Evolutionary conservation across 2,113 vertebrate genomes (phyloP).

Genomic region (Patagioenas fasciata): DNA sequence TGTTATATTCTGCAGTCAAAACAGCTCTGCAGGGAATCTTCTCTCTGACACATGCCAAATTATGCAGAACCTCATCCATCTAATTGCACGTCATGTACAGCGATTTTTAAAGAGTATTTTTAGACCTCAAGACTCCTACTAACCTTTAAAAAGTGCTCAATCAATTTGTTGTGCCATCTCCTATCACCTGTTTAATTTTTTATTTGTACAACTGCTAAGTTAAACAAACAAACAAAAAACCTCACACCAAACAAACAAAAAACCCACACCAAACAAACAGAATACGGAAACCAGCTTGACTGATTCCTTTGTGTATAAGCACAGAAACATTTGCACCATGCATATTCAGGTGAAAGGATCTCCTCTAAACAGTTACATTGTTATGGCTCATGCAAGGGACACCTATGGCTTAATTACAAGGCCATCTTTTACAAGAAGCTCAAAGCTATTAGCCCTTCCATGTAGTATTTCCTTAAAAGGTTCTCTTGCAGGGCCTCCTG

Average conservation of each 20-base stretch:
- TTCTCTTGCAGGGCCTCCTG: neutral
- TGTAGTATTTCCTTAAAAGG: neutral
- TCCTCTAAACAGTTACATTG: rapidly evolving
- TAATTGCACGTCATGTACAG: slow-evolving; percentile 44
- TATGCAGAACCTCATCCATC: slow-evolving; percentile 33
- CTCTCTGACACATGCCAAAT: slow-evolving; percentile 32
- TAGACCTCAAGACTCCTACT: neutral
- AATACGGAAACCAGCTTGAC: no score
- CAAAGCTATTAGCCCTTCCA: neutral
- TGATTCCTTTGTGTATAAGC: neutral
- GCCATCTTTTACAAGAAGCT: neutral
- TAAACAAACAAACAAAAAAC: neutral
- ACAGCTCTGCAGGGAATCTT: slow-evolving; percentile 3
- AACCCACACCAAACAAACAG: neutral
- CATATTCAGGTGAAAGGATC: neutral
- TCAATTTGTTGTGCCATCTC: neutral
- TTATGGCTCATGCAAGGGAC: neutral
- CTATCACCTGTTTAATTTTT: neutral
- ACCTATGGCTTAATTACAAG: neutral
- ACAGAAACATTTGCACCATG: neutral
- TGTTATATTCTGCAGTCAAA: slow-evolving; percentile 30
- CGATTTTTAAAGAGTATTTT: slow-evolving; percentile 51
- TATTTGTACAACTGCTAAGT: neutral
- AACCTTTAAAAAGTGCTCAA: slow-evolving; percentile 52
- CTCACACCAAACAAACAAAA: neutral